Percentiles rank a stretch among this genome's conserved stretches.
These are phyloP conservation scores for Capitulum mitella DNA, from an alignment of 2,888 invertebrate species.

Conservation along the genomic window DNA sequence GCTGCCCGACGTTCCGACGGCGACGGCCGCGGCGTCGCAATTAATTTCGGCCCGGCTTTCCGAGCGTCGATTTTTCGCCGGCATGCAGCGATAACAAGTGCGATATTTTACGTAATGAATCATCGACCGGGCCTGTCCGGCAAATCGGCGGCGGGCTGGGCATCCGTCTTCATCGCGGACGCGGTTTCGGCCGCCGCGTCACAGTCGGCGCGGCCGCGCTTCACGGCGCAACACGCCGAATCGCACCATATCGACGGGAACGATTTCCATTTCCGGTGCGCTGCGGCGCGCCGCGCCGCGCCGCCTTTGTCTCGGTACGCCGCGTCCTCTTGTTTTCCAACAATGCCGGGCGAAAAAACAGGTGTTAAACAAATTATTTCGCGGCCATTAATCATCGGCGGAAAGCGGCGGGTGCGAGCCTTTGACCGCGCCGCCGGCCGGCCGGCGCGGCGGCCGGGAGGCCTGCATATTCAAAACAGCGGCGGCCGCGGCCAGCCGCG, in stretches of 20 bases:
- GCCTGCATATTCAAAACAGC: slow-evolving; percentile 18
- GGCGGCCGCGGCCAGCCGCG: neutral
- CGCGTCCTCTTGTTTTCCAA: slow-evolving; percentile 22
- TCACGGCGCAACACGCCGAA: neutral
- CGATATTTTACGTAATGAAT: slow-evolving; percentile 24
- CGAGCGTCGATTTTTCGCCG: slow-evolving; percentile 9
- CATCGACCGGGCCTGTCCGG: neutral
- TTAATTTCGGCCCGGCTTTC: slow-evolving; percentile 12
- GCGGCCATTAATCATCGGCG: neutral
- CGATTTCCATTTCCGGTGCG: slow-evolving; percentile 22
- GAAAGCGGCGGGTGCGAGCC: slow-evolving; percentile 8
- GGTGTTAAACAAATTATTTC: slow-evolving; percentile 24
- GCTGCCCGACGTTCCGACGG: neutral
- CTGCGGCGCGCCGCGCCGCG: neutral
- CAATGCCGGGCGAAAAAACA: slow-evolving; percentile 24
- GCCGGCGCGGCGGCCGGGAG: neutral
- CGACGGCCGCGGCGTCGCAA: neutral
- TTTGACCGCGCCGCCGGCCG: slow-evolving; percentile 5
- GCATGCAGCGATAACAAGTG: slow-evolving; percentile 24
- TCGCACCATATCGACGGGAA: slow-evolving; percentile 8
- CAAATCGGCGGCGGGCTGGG: neutral
- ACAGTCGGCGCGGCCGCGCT: neutral
- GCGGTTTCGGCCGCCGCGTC: neutral
- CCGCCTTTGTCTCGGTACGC: neutral
- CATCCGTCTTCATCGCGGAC: neutral